Percentiles rank a stretch among this genome's conserved stretches.
These are phyloP conservation scores for Drosophila pectinifera DNA, from an alignment of 1,140 invertebrate genomes.

Conservation along the genomic window DNA sequence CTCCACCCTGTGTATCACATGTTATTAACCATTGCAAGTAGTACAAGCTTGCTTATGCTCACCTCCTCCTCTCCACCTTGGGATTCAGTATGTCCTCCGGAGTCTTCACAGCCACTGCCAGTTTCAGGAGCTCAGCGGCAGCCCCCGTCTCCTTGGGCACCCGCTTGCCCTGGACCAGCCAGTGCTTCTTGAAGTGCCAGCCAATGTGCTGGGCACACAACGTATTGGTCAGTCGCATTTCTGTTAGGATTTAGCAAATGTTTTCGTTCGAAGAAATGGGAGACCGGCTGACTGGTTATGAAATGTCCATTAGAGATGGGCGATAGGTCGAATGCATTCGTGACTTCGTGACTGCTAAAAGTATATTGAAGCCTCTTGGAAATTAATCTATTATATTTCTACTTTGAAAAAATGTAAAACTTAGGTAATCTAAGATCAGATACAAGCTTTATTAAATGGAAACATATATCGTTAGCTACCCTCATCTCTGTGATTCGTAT, in stretches of 20 bases:
- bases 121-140: constrained; percentile 85
- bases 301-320: constrained; percentile 22
- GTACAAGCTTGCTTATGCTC: constrained; percentile 45
- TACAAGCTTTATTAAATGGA: no score
- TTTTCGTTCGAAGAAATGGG: constrained; percentile 21
- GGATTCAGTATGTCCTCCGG: constrained; percentile 51
- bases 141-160: constrained; percentile 86
- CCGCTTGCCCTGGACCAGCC: constrained; percentile 88
- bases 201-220: constrained; percentile 89
- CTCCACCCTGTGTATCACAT: constrained; percentile 61
- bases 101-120: constrained; percentile 52
- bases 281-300: constrained; percentile 25
- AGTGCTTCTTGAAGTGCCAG: constrained; percentile 89
- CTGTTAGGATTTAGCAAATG: constrained; percentile 44
- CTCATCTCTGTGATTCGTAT: no score
- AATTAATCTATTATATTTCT: no score
- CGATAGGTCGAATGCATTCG: not conserved
- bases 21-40: not conserved
- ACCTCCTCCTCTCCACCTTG: constrained; percentile 24
- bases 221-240: constrained; percentile 88
- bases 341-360: no score
- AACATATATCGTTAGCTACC: no score
- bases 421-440: no score
- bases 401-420: no score
- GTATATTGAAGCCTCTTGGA: no score